phyloP scores from a whole-genome alignment of 1,140 invertebrate genomes.

The Drosophila dunni region DNA sequence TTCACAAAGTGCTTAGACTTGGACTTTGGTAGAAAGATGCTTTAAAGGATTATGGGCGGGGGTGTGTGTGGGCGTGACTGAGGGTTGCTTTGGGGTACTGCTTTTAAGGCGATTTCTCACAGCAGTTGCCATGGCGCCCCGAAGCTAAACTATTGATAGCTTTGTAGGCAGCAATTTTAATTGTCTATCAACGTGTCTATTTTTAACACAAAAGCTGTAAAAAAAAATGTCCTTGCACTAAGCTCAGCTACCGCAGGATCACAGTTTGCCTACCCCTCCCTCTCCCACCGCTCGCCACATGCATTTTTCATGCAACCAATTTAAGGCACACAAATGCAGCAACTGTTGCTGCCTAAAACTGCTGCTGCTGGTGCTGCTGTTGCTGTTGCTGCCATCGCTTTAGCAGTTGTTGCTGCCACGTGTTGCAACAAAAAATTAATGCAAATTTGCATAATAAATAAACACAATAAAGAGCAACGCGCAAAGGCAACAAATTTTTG shows the following conservation, averaged over 20 bases:
- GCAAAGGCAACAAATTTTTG: constrained; percentile 45
- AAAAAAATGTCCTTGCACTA: constrained; percentile 62
- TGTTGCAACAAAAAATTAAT: constrained; percentile 75
- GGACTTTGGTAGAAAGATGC: constrained; percentile 32
- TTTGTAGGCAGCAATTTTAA: constrained; percentile 69
- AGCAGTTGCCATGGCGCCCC: background rate
- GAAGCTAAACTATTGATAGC: constrained; percentile 68
- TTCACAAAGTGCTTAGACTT: constrained; percentile 73
- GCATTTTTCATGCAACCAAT: constrained; percentile 70
- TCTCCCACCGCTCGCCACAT: constrained; percentile 12
- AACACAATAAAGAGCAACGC: constrained; percentile 65
- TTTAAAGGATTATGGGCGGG: background rate
- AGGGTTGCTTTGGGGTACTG: background rate
- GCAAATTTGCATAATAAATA: constrained; percentile 80
- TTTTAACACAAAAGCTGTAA: constrained; percentile 61
- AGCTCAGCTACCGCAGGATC: constrained; percentile 23
- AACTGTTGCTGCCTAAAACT: constrained; percentile 28
- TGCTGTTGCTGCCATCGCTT: constrained; percentile 11
- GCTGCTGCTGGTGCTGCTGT: constrained; percentile 10
- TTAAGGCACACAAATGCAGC: constrained; percentile 52
- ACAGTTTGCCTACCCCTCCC: background rate
- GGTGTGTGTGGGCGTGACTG: background rate
- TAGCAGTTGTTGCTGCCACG: constrained; percentile 43
- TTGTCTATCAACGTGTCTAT: constrained; percentile 72
- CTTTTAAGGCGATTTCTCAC: constrained; percentile 22